A percentile compares a stretch with the other conserved stretches of the same genome.
These are phyloP conservation scores for Mactromeris polynyma DNA, from an alignment of 2,888 invertebrate genomes.

Conservation along the genomic window DNA sequence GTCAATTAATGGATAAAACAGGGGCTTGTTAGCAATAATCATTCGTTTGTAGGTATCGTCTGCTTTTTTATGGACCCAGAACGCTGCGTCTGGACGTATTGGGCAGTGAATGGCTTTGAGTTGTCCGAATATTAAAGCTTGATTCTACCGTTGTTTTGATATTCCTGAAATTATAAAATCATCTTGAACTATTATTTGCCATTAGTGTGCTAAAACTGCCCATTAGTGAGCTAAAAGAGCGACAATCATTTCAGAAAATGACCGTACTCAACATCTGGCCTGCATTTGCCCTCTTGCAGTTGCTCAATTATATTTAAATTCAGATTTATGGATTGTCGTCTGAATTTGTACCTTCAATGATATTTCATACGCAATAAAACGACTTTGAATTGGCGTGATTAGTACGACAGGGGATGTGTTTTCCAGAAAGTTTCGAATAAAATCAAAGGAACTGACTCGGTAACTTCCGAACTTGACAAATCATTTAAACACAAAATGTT, in stretches of 20 bases:
- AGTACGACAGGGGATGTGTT: no score
- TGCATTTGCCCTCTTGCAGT: no score
- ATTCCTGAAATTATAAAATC: background rate
- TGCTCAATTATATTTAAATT: no score
- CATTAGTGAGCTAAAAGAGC: background rate
- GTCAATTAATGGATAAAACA: constrained; percentile 31
- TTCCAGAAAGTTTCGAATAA: no score
- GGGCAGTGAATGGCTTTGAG: background rate
- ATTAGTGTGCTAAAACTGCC: background rate
- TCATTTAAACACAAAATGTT: no score
- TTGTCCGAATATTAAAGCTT: background rate
- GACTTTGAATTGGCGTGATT: no score
- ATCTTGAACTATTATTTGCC: background rate
- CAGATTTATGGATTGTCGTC: no score
- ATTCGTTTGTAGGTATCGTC: background rate
- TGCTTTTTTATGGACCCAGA: background rate
- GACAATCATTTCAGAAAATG: background rate
- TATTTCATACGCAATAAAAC: no score
- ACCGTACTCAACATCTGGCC: background rate
- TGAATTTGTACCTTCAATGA: no score
- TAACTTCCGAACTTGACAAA: no score
- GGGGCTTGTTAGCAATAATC: constrained; percentile 31
- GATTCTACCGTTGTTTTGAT: background rate
- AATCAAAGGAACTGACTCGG: no score
- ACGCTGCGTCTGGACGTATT: background rate